Percentiles rank a stretch among this genome's conserved stretches.
Conservation (phyloP, 2,888 invertebrate species). For the Rapana venosa region DNA sequence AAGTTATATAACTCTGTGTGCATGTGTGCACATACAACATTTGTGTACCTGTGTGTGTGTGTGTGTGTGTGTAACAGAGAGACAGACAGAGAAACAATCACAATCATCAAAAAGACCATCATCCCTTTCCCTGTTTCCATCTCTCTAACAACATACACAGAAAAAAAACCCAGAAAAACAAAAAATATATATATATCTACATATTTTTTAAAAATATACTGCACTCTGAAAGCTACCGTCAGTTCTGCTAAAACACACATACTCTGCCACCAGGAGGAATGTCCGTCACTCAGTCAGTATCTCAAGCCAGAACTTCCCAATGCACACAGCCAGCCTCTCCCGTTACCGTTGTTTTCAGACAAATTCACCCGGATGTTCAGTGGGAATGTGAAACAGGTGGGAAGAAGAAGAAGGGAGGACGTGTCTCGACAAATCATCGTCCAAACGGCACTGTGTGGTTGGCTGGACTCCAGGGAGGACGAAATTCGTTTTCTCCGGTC, state of each 20-base stretch:
- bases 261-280: neutral
- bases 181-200: no score
- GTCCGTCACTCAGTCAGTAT: neutral
- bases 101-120: neutral
- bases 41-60: no score
- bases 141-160: neutral
- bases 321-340: neutral
- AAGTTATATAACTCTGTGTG: no score
- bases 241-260: neutral
- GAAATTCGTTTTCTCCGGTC: conserved; percentile 42
- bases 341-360: neutral
- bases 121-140: no score
- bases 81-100: neutral
- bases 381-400: neutral
- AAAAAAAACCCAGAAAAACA: neutral
- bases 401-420: neutral
- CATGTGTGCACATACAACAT: no score
- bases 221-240: neutral
- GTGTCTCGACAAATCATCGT: conserved; percentile 38
- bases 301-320: neutral
- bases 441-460: conserved; percentile 58
- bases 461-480: conserved; percentile 57
- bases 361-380: neutral
- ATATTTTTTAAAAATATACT: no score
- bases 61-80: neutral